Conservation (phyloP, 2,113 vertebrate genomes). For the Myotis brandtii region DNA sequence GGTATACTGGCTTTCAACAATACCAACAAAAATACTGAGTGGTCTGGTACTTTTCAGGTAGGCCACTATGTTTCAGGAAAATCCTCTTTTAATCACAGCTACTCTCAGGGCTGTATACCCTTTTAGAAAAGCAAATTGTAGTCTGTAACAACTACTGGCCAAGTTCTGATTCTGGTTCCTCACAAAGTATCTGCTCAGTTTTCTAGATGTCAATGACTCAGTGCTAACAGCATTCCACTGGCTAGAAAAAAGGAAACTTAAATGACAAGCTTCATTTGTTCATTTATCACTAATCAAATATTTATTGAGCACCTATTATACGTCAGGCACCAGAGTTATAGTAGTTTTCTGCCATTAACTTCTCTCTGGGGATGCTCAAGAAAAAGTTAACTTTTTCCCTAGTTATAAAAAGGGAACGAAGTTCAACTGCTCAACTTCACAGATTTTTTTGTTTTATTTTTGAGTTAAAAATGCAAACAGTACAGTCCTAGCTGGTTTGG, state of each 20-base stretch:
- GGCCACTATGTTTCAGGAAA: neutral
- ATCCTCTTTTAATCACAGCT: neutral
- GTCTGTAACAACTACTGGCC: neutral
- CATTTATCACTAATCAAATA: constrained; percentile 4
- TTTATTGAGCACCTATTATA: neutral
- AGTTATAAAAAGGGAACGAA: constrained; percentile 47
- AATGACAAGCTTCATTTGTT: neutral
- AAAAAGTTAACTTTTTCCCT: neutral
- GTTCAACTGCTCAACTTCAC: neutral
- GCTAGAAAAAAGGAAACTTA: neutral
- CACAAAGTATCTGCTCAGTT: neutral
- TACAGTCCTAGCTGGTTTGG: neutral
- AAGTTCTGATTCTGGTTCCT: constrained; percentile 11
- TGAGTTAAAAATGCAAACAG: neutral
- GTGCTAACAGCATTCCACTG: neutral
- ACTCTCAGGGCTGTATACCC: neutral
- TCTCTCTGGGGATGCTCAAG: neutral
- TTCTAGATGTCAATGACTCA: neutral
- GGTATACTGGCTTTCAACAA: neutral
- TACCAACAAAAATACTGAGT: neutral
- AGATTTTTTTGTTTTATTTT: neutral
- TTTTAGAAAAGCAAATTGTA: constrained; percentile 1
- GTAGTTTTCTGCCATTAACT: constrained; percentile 43
- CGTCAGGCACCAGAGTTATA: neutral
- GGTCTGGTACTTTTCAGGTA: neutral